A percentile compares a stretch with the other conserved stretches of the same genome.
Conservation (phyloP, 2,797 vertebrate genomes). For the Diplodus puntazzo region DNA sequence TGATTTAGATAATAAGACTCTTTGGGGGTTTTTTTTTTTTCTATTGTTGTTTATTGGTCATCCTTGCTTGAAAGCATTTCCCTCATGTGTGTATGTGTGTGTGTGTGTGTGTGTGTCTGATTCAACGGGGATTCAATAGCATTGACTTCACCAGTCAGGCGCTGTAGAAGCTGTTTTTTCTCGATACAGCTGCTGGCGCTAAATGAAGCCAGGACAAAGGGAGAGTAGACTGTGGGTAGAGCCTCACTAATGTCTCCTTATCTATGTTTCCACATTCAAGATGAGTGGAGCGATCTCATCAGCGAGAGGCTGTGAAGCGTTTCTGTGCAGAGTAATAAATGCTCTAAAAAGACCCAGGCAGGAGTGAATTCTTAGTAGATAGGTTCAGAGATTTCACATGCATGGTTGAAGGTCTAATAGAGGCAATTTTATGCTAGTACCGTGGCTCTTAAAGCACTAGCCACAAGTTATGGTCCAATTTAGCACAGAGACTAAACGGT, state of each 20-base stretch:
- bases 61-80: not conserved
- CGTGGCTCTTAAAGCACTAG: slow-evolving; percentile 16
- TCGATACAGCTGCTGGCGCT: not conserved
- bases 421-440: slow-evolving; percentile 26
- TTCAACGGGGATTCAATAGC: not conserved
- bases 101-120: not conserved
- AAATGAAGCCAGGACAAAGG: slow-evolving; percentile 36
- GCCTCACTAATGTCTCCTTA: slow-evolving; percentile 18
- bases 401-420: slow-evolving; percentile 42
- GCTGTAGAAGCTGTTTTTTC: not conserved
- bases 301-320: slow-evolving; percentile 11
- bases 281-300: not conserved
- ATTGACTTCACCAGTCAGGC: not conserved
- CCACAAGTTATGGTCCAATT: slow-evolving; percentile 28
- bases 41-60: not conserved
- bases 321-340: slow-evolving; percentile 24
- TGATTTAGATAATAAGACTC: not conserved
- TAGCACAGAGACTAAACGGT: slow-evolving; percentile 15
- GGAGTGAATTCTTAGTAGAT: slow-evolving; percentile 20
- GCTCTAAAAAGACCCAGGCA: slow-evolving; percentile 2
- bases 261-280: slow-evolving; percentile 16
- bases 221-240: slow-evolving; percentile 13
- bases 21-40: not conserved
- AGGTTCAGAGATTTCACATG: slow-evolving; percentile 38
- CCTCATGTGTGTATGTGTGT: not conserved